phyloP scores from a whole-genome alignment of 2,888 invertebrate species.

The Lasioglossum figueresi region DNA sequence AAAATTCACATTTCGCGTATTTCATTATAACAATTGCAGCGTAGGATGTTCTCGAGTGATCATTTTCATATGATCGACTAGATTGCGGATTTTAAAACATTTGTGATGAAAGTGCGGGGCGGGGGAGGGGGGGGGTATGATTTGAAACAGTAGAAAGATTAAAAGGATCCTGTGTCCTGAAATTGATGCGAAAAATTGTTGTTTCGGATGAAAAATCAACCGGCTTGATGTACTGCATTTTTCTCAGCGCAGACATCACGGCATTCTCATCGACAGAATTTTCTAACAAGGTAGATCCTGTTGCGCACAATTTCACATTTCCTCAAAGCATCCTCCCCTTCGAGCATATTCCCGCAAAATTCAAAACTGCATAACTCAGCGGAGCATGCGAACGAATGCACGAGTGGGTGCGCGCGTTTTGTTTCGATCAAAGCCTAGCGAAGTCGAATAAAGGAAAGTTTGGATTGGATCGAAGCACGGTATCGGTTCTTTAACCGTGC shows the following conservation, averaged over 20 bases:
- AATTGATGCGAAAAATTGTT: no score
- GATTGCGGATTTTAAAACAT: background rate
- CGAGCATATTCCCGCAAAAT: background rate
- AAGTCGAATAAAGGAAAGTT: conserved; percentile 11
- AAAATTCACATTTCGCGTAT: background rate
- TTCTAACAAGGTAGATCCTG: background rate
- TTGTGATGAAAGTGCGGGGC: background rate
- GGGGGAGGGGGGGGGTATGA: no score
- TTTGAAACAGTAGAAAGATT: no score
- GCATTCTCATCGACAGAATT: background rate
- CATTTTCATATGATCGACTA: background rate
- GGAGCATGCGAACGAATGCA: background rate
- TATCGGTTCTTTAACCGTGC: conserved; percentile 30
- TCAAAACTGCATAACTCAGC: background rate
- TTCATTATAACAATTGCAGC: background rate
- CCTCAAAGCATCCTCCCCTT: background rate
- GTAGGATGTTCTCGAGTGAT: background rate
- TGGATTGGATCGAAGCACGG: conserved; percentile 26
- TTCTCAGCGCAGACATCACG: background rate
- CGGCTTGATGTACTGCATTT: background rate
- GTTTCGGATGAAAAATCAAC: no score
- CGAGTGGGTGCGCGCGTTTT: background rate
- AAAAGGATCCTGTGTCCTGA: background rate
- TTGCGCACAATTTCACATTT: background rate
- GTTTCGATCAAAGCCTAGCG: background rate